Percentiles rank a stretch among this genome's conserved stretches.
phyloP scores from a whole-genome alignment of 2,888 invertebrate species.

The Rhaphigaster nebulosa region DNA sequence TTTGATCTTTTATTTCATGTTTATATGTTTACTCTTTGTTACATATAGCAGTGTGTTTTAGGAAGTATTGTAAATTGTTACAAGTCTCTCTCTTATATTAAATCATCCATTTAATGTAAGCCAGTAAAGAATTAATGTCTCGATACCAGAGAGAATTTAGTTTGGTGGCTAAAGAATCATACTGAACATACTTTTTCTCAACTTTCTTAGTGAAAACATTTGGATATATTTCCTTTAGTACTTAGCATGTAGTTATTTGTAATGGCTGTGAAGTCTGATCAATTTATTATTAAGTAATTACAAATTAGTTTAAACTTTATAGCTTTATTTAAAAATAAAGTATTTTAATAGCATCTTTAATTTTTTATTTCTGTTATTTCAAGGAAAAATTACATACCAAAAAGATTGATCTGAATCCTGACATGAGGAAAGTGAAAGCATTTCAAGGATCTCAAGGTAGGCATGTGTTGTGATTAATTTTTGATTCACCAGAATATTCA shows the following conservation, averaged over 20 bases:
- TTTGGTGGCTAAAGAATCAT: not conserved
- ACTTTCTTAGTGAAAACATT: not conserved
- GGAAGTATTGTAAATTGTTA: no score
- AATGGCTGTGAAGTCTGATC: not conserved
- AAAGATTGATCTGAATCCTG: constrained; percentile 62
- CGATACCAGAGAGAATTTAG: not conserved
- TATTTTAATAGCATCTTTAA: not conserved
- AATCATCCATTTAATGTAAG: not conserved
- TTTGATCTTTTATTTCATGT: no score
- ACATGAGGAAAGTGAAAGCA: constrained; percentile 61
- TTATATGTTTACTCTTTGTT: no score
- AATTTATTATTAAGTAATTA: not conserved
- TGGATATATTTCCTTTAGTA: not conserved
- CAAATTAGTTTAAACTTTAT: not conserved
- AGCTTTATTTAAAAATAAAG: not conserved
- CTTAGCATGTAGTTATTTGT: not conserved
- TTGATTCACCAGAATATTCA: not conserved
- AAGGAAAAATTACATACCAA: constrained; percentile 63
- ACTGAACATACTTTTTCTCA: not conserved
- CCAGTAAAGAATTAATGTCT: not conserved
- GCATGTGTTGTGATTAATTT: not conserved
- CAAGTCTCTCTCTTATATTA: not conserved
- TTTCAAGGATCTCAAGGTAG: constrained; percentile 61
- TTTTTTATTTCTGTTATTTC: not conserved
- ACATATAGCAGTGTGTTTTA: no score